These are phyloP conservation scores for Epizoanthus rinbou DNA, from an alignment of 92 coral and sea anemone species.

Conservation along the genomic window DNA sequence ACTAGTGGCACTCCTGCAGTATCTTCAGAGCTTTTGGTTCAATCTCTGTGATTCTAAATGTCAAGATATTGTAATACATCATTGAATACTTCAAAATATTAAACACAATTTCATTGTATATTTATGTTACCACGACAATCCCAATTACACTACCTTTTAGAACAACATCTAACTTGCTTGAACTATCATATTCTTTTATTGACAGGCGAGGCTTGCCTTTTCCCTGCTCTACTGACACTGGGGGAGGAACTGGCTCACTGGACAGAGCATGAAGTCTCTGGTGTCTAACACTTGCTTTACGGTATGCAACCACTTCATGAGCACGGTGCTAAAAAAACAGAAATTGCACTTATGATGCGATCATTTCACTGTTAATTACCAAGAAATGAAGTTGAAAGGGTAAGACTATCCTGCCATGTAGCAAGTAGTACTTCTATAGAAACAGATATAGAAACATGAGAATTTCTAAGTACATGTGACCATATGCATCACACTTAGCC, in stretches of 20 bases:
- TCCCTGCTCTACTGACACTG: conserved; percentile 34
- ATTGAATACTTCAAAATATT: no score
- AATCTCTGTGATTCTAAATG: no score
- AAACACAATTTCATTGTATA: no score
- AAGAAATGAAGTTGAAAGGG: no score
- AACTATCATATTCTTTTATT: conserved; percentile 66
- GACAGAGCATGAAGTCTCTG: conserved; percentile 36
- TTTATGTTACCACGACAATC: neutral
- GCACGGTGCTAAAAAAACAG: conserved; percentile 61
- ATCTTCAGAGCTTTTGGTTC: no score
- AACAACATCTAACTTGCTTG: conserved; percentile 84
- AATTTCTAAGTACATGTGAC: no score
- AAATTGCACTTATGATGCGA: neutral
- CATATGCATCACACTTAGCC: no score
- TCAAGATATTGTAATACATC: no score
- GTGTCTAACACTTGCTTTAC: conserved; percentile 54
- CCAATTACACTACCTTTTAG: conserved; percentile 71
- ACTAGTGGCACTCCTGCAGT: no score
- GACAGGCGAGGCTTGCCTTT: conserved; percentile 57
- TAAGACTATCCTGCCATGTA: no score
- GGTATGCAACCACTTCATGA: conserved; percentile 56
- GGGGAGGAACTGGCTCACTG: neutral
- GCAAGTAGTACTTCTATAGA: no score
- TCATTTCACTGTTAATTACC: neutral
- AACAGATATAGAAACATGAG: no score